These are phyloP conservation scores for Brachirus orientalis DNA, from an alignment of 2,113 vertebrate species.

Conservation along the genomic window DNA sequence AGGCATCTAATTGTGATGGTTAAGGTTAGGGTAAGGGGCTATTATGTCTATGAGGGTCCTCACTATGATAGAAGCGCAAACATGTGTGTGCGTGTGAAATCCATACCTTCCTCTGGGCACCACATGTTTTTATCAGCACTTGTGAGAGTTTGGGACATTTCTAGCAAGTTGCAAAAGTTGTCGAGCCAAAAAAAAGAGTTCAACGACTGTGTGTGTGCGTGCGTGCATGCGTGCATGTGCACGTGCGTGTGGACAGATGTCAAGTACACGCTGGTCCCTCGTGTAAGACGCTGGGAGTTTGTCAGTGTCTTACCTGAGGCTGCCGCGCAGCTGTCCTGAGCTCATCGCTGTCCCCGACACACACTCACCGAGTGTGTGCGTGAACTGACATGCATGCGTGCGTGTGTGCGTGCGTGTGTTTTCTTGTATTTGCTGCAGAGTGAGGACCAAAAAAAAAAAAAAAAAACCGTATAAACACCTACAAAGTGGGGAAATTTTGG, in stretches of 20 bases:
- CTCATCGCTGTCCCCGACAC: conserved; percentile 64
- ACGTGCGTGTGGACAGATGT: conserved; percentile 76
- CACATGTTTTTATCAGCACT: conserved; percentile 66
- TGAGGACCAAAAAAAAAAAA: too few species aligned
- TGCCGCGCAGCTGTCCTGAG: conserved; percentile 81
- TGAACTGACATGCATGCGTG: conserved; percentile 12
- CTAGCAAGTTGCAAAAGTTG: conserved; percentile 65
- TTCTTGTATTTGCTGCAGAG: too few species aligned
- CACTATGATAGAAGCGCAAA: too few species aligned
- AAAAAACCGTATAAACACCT: too few species aligned
- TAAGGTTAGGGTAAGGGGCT: too few species aligned
- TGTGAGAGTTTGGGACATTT: conserved; percentile 65
- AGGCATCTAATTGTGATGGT: too few species aligned
- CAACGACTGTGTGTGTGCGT: conserved; percentile 39
- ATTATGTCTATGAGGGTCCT: too few species aligned
- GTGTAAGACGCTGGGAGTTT: conserved; percentile 63
- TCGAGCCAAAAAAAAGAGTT: conserved; percentile 64
- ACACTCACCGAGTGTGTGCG: conserved; percentile 1
- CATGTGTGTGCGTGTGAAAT: too few species aligned
- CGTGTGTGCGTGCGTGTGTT: conserved; percentile 14
- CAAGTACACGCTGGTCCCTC: conserved; percentile 67
- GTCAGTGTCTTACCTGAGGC: conserved; percentile 80
- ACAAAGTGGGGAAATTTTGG: too few species aligned
- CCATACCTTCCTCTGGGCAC: conserved; percentile 52
- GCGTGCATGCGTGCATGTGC: conserved; percentile 27